These are phyloP conservation scores for Noctua comes DNA, from an alignment of 2,888 invertebrate genomes.

Conservation along the genomic window DNA sequence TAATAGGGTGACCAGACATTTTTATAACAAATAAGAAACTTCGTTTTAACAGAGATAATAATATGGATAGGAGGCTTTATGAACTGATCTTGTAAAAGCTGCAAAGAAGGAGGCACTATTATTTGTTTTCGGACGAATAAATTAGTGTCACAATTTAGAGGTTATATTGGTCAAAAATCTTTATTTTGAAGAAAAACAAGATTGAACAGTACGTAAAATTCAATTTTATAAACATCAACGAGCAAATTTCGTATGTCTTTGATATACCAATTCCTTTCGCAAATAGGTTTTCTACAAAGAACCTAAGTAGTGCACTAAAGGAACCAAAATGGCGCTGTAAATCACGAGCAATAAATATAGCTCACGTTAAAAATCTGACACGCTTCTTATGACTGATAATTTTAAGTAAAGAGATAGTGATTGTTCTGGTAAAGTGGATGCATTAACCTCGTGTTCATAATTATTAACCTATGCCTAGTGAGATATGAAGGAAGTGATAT, in stretches of 20 bases:
- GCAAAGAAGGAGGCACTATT: not conserved
- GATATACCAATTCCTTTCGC: not conserved
- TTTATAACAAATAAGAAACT: too few relatives aligned
- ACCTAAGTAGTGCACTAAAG: slow-evolving; percentile 11
- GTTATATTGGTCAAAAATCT: slow-evolving; percentile 42
- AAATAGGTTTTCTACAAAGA: slow-evolving; percentile 4
- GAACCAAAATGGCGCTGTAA: slow-evolving; percentile 78
- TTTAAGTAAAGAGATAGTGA: slow-evolving; percentile 70
- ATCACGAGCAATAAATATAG: slow-evolving; percentile 67
- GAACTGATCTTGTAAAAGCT: not conserved
- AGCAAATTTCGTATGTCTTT: not conserved
- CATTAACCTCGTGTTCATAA: slow-evolving; percentile 80
- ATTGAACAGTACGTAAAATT: slow-evolving; percentile 45
- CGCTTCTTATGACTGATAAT: slow-evolving; percentile 72
- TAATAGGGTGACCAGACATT: too few relatives aligned
- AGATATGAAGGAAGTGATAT: slow-evolving; percentile 89
- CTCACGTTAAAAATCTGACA: slow-evolving; percentile 66
- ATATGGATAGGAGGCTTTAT: slow-evolving; percentile 11
- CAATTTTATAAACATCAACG: not conserved
- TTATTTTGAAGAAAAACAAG: slow-evolving; percentile 43
- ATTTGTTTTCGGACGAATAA: slow-evolving; percentile 52
- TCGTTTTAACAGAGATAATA: too few relatives aligned
- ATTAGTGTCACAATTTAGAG: slow-evolving; percentile 56
- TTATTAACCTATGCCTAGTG: slow-evolving; percentile 79
- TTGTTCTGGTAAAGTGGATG: slow-evolving; percentile 83